Evolutionary conservation across 2,113 vertebrate genomes (phyloP).

Genomic region (Heterochromis multidens): DNA sequence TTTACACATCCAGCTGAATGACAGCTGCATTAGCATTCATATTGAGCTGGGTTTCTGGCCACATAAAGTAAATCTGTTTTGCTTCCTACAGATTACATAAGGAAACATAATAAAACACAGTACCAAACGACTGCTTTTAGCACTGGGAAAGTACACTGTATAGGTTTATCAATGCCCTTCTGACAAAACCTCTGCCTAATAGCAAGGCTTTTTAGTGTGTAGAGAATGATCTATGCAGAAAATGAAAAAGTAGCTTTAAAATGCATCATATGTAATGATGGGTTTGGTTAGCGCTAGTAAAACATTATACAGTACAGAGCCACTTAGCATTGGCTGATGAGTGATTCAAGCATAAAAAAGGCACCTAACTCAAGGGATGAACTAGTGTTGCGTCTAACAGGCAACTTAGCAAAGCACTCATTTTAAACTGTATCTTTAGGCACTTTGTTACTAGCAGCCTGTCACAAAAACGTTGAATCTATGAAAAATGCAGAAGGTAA

Average conservation of each 20-base stretch:
- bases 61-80: neutral
- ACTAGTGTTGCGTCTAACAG: neutral
- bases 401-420: neutral
- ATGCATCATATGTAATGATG: neutral
- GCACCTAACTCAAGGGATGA: neutral
- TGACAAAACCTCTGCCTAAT: neutral
- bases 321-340: neutral
- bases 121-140: neutral
- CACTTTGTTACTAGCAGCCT: neutral
- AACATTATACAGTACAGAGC: neutral
- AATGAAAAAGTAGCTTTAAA: neutral
- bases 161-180: neutral
- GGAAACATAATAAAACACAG: neutral
- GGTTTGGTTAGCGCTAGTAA: neutral
- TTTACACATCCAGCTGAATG: neutral
- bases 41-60: neutral
- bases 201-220: neutral
- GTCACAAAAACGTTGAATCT: neutral
- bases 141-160: neutral
- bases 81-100: neutral
- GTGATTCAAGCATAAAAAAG: neutral
- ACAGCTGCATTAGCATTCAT: neutral
- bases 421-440: neutral
- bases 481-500: neutral
- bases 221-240: neutral